Base-by-base conservation (phyloP, 1,140 invertebrate genomes). In the Aphidius gifuensis region DNA sequence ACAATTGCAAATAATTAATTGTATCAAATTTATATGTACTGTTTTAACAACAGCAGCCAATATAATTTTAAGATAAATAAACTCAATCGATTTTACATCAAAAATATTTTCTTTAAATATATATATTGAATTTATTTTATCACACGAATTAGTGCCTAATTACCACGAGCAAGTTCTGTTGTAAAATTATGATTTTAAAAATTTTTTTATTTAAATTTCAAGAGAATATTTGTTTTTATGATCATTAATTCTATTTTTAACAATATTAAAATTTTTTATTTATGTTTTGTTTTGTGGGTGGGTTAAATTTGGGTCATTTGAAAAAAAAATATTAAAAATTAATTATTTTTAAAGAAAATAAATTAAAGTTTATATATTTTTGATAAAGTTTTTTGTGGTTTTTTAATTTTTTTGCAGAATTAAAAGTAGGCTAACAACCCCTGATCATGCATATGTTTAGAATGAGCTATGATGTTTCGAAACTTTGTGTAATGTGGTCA, bases 111-210 rank as follows among this genome's bases (percentile, higher is more conserved):
- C 50, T 9, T 39, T 55, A 40, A n/a, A 42, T 55, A 42, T 16
- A 40, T 39, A 42, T 55, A 40, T 42, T n/a, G 6, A 38, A 21
- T 53, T 4, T 9, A 53, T 23, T 9, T 38, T 53, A 32, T 11
- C 23, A 44, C 43, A 55, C 53, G 42, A 55, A 55, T 55, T 55
- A 55, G 53, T 40, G 39, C 40, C 43, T 42, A 55, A 55, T 55
- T 55, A 43, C 40, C 47, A 16, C 5, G 9, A 42, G 40, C 50
- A 53, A 39, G 2, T 40, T 32, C 4, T 32, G 2, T 32, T 4
- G 23, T 32, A 32, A 50, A 50, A 50, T 50, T 16, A 32, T 5
- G 5, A 16, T 5, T 50, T 16, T 3, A 50, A 50, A 50, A 16
- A 23, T 32, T 21, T 23, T 21, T 23, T 9, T 16, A 50, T 9